Conservation (phyloP, 2,888 invertebrate species). For the Sphaerophoria rueppellii region DNA sequence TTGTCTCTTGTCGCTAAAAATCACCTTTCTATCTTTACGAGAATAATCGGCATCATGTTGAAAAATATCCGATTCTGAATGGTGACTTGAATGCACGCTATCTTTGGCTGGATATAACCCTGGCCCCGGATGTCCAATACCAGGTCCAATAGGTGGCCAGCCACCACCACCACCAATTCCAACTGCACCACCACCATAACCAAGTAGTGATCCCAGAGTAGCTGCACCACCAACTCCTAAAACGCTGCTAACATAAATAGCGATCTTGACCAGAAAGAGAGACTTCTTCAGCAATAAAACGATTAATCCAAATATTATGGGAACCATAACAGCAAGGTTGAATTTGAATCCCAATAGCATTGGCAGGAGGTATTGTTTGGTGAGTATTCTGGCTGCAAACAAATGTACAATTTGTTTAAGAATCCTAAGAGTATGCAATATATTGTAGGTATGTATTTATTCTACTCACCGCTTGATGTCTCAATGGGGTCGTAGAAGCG, state of each 20-base stretch:
- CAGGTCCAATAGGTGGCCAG: conserved; percentile 49
- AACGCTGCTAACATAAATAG: conserved; percentile 87
- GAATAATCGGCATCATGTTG: conserved; percentile 78
- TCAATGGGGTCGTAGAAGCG: conserved; percentile 82
- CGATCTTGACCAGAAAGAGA: conserved; percentile 88
- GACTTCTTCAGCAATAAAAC: conserved; percentile 90
- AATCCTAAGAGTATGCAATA: conserved; percentile 59
- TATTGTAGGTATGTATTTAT: background rate
- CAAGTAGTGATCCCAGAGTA: conserved; percentile 74
- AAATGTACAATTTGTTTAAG: background rate
- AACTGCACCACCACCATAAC: background rate
- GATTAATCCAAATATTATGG: conserved; percentile 87
- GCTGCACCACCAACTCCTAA: conserved; percentile 84
- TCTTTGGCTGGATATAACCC: conserved; percentile 77
- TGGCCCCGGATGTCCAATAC: conserved; percentile 53
- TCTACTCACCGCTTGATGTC: conserved; percentile 78
- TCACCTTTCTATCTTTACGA: conserved; percentile 78
- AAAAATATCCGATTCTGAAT: conserved; percentile 75
- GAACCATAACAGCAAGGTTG: conserved; percentile 88
- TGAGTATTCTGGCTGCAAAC: conserved; percentile 87
- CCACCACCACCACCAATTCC: background rate
- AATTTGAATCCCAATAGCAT: conserved; percentile 91
- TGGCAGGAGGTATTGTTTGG: conserved; percentile 89
- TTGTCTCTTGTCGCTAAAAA: conserved; percentile 78
- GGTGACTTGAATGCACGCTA: conserved; percentile 75